phyloP scores from a whole-genome alignment of 1,140 invertebrate species.

The Mactra quadrangularis region DNA sequence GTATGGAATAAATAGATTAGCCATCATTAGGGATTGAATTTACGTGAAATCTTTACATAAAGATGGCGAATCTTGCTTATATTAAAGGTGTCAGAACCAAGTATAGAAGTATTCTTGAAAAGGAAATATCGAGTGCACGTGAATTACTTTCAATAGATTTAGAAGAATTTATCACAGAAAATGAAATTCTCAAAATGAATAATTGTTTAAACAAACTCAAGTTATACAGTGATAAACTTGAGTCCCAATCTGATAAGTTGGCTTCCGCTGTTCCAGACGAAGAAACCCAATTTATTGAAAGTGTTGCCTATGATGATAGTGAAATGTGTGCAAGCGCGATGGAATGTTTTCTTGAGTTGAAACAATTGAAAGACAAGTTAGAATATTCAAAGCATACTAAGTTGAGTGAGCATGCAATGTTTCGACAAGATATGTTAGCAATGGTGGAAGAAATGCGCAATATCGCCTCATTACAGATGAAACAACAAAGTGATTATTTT shows the following conservation, averaged over 20 bases:
- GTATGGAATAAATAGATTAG: too few relatives aligned
- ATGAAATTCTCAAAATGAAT: too few relatives aligned
- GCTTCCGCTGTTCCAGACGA: neutral
- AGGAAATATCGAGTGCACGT: too few relatives aligned
- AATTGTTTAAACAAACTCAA: neutral
- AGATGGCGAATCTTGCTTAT: too few relatives aligned
- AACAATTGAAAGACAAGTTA: neutral
- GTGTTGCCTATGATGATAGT: neutral
- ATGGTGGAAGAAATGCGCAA: conserved; percentile 13
- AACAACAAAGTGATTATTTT: conserved; percentile 20
- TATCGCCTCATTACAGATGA: neutral
- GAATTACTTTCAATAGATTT: too few relatives aligned
- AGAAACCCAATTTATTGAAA: neutral
- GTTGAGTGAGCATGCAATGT: neutral
- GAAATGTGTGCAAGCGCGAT: neutral
- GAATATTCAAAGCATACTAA: neutral
- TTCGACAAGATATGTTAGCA: neutral
- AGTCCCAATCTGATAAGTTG: neutral
- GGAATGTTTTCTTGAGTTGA: neutral
- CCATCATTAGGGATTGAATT: too few relatives aligned
- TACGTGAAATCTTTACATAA: too few relatives aligned
- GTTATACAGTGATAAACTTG: neutral
- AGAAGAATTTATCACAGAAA: too few relatives aligned
- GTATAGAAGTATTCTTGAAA: too few relatives aligned
- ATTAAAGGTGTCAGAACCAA: too few relatives aligned